Base-by-base conservation (phyloP, 53 echinoderm and acorn worm genomes). In the Echinarachnius parma region DNA sequence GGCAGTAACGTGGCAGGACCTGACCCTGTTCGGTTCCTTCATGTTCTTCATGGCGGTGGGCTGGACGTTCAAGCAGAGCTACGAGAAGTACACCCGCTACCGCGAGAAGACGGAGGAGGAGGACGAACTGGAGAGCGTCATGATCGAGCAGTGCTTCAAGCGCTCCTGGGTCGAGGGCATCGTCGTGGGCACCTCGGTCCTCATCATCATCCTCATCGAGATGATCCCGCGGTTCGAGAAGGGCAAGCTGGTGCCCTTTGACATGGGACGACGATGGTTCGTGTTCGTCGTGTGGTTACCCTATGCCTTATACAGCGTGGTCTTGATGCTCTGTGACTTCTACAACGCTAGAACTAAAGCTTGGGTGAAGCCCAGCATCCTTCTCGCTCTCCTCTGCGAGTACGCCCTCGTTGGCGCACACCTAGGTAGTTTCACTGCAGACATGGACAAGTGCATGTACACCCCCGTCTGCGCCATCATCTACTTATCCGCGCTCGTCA, bases 401-500 rank as follows among this genome's bases (percentile, higher is more conserved):
- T 92, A 84, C 47, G 78, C 86, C 46, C 46, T 87, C 2, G 58
- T 92, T 58, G 66, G 68, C 19, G 68, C 48, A 13, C 92, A 92
- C 77, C 61, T 92, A 31, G 53, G 49, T 18, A 46, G 28, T 42
- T 58, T 92, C 18, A 84, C 92, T 1, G 55, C 26, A 16, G 87
- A 82, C 3, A 78, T 77, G 1, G 87, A 92, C 82, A 67, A 77
- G 55, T 72, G 84, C 28, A 92, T 92, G 92, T 92, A 92, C 59
- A 87, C 87, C n/a, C 92, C 92, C 5, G 77, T 79, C 5, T 84
- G 83, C 28, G 66, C 84, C 4, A 42, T 87, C 14, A 78, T 84
- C 44, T 69, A 81, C 27, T 75, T 81, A 48, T 84, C 92, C 1
- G 79, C 84, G 4, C 21, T 87, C 45, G 59, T 92, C 21, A 62